Evolutionary conservation across 2,888 invertebrate genomes (phyloP).

Genomic region (Pseudoips prasinana): DNA sequence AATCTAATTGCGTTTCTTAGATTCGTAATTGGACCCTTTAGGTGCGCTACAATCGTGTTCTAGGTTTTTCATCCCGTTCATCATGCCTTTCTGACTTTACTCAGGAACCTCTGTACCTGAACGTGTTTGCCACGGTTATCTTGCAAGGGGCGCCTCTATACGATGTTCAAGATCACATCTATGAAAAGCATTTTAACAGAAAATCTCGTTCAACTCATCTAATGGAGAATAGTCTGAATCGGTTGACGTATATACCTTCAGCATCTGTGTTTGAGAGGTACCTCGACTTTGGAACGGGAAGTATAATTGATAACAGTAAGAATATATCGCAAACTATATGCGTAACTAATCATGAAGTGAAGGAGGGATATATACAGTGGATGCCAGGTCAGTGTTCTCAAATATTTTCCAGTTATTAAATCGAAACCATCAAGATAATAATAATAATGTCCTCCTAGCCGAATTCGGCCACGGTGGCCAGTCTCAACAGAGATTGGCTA

Average conservation of each 20-base stretch:
- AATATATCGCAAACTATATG: conserved; percentile 72
- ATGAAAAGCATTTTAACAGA: conserved; percentile 53
- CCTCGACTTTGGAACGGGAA: conserved; percentile 68
- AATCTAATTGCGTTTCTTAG: no score
- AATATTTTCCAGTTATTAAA: no score
- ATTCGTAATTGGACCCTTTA: no score
- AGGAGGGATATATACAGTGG: conserved; percentile 70
- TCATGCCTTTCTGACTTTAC: no score
- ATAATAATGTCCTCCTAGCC: no score
- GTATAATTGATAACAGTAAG: conserved; percentile 52
- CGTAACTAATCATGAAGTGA: conserved; percentile 68
- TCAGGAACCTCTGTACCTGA: conserved; percentile 67
- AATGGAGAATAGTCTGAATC: conserved; percentile 71
- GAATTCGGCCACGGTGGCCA: no score
- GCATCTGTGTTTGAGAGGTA: conserved; percentile 69
- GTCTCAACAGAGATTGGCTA: no score
- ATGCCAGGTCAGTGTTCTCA: conserved; percentile 56
- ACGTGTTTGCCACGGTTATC: conserved; percentile 56
- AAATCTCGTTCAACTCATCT: conserved; percentile 55
- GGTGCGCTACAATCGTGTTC: no score
- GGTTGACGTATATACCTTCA: conserved; percentile 57
- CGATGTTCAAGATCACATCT: conserved; percentile 54
- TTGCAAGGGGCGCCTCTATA: conserved; percentile 56
- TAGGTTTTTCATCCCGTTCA: no score
- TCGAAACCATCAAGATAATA: no score